Conservation (phyloP, 2,888 invertebrate species). For the Desoria tigrina region DNA sequence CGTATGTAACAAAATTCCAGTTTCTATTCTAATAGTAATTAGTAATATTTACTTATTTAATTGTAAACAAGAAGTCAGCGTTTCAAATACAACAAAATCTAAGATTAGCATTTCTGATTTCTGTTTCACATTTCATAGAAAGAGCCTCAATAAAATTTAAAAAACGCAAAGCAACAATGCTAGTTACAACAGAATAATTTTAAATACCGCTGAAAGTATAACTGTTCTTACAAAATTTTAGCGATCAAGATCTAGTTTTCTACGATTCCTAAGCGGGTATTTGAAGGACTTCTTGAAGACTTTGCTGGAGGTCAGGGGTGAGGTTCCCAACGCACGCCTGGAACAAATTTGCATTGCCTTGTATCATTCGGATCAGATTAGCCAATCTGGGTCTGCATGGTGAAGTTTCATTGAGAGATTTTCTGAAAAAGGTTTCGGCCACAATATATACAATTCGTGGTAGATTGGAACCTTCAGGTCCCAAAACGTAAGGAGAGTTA, state of each 20-base stretch:
- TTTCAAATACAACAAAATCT: no score
- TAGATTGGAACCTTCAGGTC: slow-evolving; percentile 83
- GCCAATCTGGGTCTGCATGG: slow-evolving; percentile 39
- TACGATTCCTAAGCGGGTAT: not conserved
- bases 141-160: no score
- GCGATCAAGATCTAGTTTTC: not conserved
- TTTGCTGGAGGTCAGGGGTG: slow-evolving; percentile 77
- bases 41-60: no score
- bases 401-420: slow-evolving; percentile 72
- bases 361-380: slow-evolving; percentile 56
- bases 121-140: no score
- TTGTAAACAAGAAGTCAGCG: no score
- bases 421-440: slow-evolving; percentile 83
- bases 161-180: no score
- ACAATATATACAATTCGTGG: slow-evolving; percentile 84
- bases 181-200: no score
- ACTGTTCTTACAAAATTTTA: not conserved
- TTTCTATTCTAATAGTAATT: no score
- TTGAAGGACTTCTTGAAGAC: slow-evolving; percentile 64
- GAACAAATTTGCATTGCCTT: slow-evolving; percentile 76
- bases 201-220: no score
- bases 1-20: no score
- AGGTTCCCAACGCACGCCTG: slow-evolving; percentile 76
- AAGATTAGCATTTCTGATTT: no score
- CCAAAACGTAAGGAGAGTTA: slow-evolving; percentile 83